Base-by-base conservation (phyloP, 2,113 vertebrate genomes). In the Mobula hypostoma region DNA sequence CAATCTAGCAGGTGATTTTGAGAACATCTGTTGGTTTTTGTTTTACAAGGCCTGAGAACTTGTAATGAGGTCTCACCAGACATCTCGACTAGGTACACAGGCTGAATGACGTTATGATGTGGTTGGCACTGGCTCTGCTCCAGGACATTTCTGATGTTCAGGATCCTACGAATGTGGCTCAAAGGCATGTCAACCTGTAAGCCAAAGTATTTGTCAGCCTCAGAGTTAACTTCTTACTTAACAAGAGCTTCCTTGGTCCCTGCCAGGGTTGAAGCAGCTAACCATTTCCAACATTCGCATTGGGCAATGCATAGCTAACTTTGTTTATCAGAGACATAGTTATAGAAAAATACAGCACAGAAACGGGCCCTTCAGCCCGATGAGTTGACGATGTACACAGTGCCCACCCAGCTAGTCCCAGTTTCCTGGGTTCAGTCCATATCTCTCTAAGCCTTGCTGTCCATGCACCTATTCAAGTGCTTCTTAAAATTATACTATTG, bases 31-130 rank as follows among this genome's bases (percentile, higher is more conserved):
- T 24, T 85, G 82, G 48, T 14, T 87, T 87, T 87, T n/a, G 58
- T n/a, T 90, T 15, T 15, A 66, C 88, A 66, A 68, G 29, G 14
- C 36, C 7, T 7, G 19, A 70, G n/a, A 61, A 58, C 6, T 7
- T 7, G 7, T 19, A 66, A 66, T 77, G 56, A 94, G 40, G 19
- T 6, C 97, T 96, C 96, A 99, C 98, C 97, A 0, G 95, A 96
- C 94, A 96, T 96, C 95, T 96, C 96, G 95, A 98, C 96, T 9
- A 98, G 11, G 88, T 98, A 97, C 0, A 98, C 96, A 32, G 97
- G 95, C 5, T 94, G 95, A 29, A 95, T 95, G 94, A 96, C 94
- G 90, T 94, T 95, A 56, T 95, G 94, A 5, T 94, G 95, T 56
- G 79, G 63, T 79, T 70, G 95, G 95, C 97, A 97, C 94, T 94